Evolutionary conservation across 2,797 vertebrate genomes (phyloP).

Genomic region (Sebastes melanostomus): DNA sequence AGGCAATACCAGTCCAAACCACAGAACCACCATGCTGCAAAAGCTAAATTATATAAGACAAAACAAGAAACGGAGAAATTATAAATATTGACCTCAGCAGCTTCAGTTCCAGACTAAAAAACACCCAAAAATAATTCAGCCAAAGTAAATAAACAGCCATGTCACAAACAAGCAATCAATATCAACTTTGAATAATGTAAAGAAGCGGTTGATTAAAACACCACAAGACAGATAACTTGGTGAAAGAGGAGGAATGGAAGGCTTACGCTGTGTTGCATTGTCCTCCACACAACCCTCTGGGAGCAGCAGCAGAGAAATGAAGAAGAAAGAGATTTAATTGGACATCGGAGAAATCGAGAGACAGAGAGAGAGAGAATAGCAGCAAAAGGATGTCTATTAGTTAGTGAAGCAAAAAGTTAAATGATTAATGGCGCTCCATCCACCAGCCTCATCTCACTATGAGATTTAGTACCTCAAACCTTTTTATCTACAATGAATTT

Average conservation of each 20-base stretch:
- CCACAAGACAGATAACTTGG: constrained; percentile 78
- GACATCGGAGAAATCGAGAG: constrained; percentile 65
- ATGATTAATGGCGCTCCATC: constrained; percentile 70
- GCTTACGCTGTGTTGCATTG: constrained; percentile 99
- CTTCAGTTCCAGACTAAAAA: background rate
- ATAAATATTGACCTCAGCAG: constrained; percentile 8
- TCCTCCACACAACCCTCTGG: constrained; percentile 99
- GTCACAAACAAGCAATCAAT: constrained; percentile 50
- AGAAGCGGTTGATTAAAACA: constrained; percentile 62
- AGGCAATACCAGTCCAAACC: background rate
- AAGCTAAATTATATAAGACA: background rate
- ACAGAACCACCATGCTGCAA: background rate
- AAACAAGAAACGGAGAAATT: background rate
- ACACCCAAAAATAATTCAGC: constrained; percentile 1
- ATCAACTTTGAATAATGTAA: constrained; percentile 55
- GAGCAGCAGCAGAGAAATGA: constrained; percentile 90
- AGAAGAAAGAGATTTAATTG: constrained; percentile 90
- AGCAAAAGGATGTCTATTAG: constrained; percentile 66
- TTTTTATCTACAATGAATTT: constrained; percentile 28
- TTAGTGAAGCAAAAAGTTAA: constrained; percentile 70
- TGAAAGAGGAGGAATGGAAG: constrained; percentile 81
- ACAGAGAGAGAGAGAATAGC: constrained; percentile 48
- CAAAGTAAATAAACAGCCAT: constrained; percentile 34
- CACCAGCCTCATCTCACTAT: constrained; percentile 18
- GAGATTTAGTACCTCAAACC: constrained; percentile 23